phyloP scores from a whole-genome alignment of 2,797 vertebrate species.

The Hemibagrus guttatus region DNA sequence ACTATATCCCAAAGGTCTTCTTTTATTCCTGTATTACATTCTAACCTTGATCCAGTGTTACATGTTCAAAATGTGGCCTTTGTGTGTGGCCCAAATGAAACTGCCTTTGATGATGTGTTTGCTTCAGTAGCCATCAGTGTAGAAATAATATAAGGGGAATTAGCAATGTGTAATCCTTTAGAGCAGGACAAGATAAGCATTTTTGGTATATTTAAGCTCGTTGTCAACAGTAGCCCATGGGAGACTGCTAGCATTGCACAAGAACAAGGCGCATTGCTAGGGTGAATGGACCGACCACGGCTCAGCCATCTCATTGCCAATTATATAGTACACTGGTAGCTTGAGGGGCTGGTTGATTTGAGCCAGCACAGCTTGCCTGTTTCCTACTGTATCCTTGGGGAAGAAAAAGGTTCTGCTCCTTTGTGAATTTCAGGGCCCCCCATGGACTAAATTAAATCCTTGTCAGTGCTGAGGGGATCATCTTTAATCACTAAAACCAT shows the following conservation, averaged over 20 bases:
- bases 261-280: constrained; percentile 49
- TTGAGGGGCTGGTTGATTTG: constrained; percentile 68
- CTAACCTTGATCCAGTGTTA: constrained; percentile 45
- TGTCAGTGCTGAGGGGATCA: constrained; percentile 50
- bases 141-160: constrained; percentile 62
- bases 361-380: constrained; percentile 59
- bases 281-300: constrained; percentile 54
- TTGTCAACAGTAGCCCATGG: constrained; percentile 51
- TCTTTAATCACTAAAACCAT: constrained; percentile 60
- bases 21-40: constrained; percentile 45
- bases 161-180: constrained; percentile 48
- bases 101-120: constrained; percentile 62
- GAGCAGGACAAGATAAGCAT: constrained; percentile 50
- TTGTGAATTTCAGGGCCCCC: constrained; percentile 40
- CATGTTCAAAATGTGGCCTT: constrained; percentile 54
- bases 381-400: constrained; percentile 53
- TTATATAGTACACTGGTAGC: constrained; percentile 64
- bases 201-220: constrained; percentile 43
- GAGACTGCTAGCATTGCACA: constrained; percentile 45
- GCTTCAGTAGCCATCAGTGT: constrained; percentile 61
- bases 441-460: constrained; percentile 55
- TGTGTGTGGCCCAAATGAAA: constrained; percentile 43
- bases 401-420: constrained; percentile 40
- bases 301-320: constrained; percentile 61
- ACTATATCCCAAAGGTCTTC: constrained; percentile 46